Evolutionary conservation across 2,113 vertebrate species (phyloP).

Genomic region (Hemichromis elongatus): DNA sequence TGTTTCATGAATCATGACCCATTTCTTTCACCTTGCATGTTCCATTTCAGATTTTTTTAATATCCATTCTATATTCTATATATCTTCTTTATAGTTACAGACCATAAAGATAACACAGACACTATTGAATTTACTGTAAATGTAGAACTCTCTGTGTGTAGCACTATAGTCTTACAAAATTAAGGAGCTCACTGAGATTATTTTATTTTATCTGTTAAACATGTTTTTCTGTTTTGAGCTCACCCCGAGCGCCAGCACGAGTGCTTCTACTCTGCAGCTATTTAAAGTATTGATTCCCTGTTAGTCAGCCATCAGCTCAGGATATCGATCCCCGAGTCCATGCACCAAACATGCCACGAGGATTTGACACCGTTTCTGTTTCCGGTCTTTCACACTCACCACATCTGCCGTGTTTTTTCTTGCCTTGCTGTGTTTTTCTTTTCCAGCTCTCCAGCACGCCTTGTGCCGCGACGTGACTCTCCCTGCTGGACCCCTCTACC

Average conservation of each 20-base stretch:
- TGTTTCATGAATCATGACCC: neutral
- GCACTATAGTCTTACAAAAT: neutral
- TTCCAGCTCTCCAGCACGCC: conserved; percentile 49
- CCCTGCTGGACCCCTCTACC: conserved; percentile 79
- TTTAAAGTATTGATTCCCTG: conserved; percentile 29
- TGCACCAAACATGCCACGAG: neutral
- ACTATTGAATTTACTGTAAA: neutral
- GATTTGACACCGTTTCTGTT: neutral
- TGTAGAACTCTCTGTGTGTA: neutral
- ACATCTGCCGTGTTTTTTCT: neutral
- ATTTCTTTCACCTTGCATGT: neutral
- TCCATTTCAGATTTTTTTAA: neutral
- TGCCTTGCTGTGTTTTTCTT: neutral
- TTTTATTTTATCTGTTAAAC: neutral
- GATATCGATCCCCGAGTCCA: conserved; percentile 9
- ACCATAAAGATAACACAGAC: rapidly evolving
- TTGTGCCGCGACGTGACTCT: conserved; percentile 76
- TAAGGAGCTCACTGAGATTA: neutral
- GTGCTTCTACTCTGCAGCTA: neutral
- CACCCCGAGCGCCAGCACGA: neutral
- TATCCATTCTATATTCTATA: too few species aligned
- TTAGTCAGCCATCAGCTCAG: conserved; percentile 21
- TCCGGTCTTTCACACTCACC: neutral
- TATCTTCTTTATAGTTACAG: neutral
- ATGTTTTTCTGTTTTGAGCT: neutral